Evolutionary conservation across 2,113 vertebrate genomes (phyloP), one percentile per base, ranked within the genome.

Genomic region (Diadophis punctatus): DNA sequence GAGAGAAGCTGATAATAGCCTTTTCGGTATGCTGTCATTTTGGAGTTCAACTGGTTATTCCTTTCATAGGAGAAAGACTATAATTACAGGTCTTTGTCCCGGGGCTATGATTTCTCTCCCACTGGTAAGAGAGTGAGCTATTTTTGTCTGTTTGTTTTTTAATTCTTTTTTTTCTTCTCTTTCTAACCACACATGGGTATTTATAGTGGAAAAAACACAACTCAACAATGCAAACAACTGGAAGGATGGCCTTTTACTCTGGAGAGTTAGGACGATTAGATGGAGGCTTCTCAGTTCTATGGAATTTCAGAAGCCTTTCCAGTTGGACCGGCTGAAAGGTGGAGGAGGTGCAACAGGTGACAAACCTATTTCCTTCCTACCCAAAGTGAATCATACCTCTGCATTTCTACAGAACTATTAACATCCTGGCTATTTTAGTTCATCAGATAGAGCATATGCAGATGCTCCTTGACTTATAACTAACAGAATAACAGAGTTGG

Each of bases 61-160:
- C 93, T 95, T 95, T 89, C 95, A 95, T 93, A 91, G 80, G 87
- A 94, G 93, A 91, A 88, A 90, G 46, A 86, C 93, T 97, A 86
- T 96, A 95, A 94, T 96, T 96, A 95, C 39, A 94, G 86, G 86
- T 93, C 95, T 96, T 96, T 96, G 95, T 95, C 93, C 95, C 93
- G 0, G 74, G 95, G 95, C 95, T 95, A 92, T 11, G 91, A 94
- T 94, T 96, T 95, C 89, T 95, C 90, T 94, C 88, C 93, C 93
- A 90, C 95, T 91, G 92, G 91, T 91, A 92, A 60, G 55, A 95
- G 92, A 58, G 49, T 48, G 39, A 27, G 86, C 2, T 94, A 27
- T 90, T 92, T 34, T 74, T 43, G 34, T 12, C 9, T n/a, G 14
- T 43, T n/a, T 52, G 88, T 94, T 91, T 95, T 95, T 94, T 22